Percentiles rank a stretch among this genome's conserved stretches.
phyloP scores from a whole-genome alignment of 2,113 vertebrate species.

The Hyla sarda region DNA sequence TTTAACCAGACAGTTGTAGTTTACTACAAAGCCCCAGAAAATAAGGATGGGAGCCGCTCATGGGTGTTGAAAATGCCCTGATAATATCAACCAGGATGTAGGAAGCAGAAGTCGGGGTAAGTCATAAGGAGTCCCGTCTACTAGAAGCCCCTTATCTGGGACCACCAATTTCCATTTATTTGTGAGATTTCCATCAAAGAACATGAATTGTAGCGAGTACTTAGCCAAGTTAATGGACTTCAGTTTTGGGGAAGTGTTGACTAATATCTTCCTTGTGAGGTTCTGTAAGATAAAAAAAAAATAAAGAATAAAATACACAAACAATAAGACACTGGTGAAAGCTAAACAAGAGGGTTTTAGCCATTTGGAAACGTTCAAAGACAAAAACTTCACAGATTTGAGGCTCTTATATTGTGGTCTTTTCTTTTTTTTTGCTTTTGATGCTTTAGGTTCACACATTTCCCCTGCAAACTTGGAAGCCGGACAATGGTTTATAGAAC shows the following conservation, averaged over 20 bases:
- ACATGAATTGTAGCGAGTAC: conserved; percentile 53
- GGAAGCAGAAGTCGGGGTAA: conserved; percentile 63
- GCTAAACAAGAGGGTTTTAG: background rate
- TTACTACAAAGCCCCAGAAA: conserved; percentile 39
- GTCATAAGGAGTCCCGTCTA: conserved; percentile 62
- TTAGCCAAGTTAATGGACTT: conserved; percentile 57
- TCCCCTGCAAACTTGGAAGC: conserved; percentile 45
- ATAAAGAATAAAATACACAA: conserved; percentile 44
- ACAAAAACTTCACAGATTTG: conserved; percentile 40
- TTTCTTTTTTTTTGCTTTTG: too few relatives aligned
- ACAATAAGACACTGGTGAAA: conserved; percentile 55
- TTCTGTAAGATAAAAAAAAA: conserved; percentile 55
- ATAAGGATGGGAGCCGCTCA: conserved; percentile 30
- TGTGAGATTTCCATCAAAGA: conserved; percentile 55
- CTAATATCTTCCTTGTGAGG: conserved; percentile 61
- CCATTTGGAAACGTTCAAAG: conserved; percentile 50
- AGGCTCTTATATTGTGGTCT: background rate
- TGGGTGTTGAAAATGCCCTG: conserved; percentile 57
- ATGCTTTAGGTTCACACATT: conserved; percentile 47
- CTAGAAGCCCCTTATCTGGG: conserved; percentile 50
- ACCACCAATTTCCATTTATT: background rate
- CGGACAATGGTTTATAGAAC: conserved; percentile 34
- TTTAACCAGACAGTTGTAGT: background rate
- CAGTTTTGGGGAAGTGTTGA: conserved; percentile 44
- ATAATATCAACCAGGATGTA: conserved; percentile 58